Evolutionary conservation across 2,113 vertebrate genomes (phyloP).

Genomic region (Sinocyclocheilus anshuiensis): DNA sequence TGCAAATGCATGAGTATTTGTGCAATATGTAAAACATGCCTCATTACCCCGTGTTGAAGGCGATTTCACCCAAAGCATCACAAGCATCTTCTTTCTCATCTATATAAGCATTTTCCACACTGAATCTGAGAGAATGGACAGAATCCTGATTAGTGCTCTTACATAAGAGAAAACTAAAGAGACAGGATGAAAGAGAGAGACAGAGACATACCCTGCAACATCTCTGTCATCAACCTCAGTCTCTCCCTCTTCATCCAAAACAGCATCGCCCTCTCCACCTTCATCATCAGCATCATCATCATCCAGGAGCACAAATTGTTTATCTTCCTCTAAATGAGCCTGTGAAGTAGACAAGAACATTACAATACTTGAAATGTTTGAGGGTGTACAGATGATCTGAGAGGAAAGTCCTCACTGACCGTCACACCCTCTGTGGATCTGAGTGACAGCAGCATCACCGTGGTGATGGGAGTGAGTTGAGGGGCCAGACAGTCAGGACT

Average conservation of each 20-base stretch:
- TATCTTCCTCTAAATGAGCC: slow-evolving; percentile 78
- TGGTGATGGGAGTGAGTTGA: slow-evolving; percentile 82
- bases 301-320: slow-evolving; percentile 82
- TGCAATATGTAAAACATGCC: background rate
- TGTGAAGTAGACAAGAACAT: slow-evolving; percentile 43
- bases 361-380: no score
- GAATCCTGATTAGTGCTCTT: background rate
- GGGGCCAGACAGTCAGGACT: slow-evolving; percentile 77
- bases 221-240: slow-evolving; percentile 72
- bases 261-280: slow-evolving; percentile 66
- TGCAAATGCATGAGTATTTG: background rate
- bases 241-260: slow-evolving; percentile 70
- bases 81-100: slow-evolving; percentile 89
- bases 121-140: slow-evolving; percentile 71
- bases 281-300: slow-evolving; percentile 78
- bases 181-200: background rate
- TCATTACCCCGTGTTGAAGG: slow-evolving; percentile 79
- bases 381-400: background rate
- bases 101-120: slow-evolving; percentile 84
- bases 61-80: slow-evolving; percentile 83
- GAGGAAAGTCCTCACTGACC: slow-evolving; percentile 68
- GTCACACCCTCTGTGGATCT: slow-evolving; percentile 85
- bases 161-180: background rate
- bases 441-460: slow-evolving; percentile 80
- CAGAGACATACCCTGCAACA: slow-evolving; percentile 72